Evolutionary conservation across 2,113 vertebrate genomes (phyloP).

Genomic region (Etia nguti): DNA sequence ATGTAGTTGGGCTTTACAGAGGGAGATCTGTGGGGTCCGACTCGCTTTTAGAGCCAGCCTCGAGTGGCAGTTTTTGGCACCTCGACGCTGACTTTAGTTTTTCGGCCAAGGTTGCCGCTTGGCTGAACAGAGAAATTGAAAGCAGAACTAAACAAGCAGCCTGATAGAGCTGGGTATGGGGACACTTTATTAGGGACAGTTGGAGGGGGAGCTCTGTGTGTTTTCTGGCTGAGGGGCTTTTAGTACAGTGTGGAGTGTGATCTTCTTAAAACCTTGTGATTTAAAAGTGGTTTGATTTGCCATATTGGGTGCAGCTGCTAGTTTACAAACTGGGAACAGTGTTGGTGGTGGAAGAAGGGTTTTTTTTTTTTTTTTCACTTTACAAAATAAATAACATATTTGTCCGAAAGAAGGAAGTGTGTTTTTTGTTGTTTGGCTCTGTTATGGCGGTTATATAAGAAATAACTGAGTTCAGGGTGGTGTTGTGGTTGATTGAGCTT

Average conservation of each 20-base stretch:
- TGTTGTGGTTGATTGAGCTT: not conserved
- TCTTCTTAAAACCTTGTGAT: not conserved
- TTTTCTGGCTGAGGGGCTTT: not conserved
- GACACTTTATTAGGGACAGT: not conserved
- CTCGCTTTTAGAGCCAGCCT: not conserved
- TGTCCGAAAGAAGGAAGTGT: not conserved
- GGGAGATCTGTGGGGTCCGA: not conserved
- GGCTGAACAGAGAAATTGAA: not conserved
- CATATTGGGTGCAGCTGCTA: not conserved
- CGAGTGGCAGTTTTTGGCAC: not conserved
- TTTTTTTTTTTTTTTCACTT: not conserved
- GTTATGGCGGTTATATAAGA: not conserved
- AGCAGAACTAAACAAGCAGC: not conserved
- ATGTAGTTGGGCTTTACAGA: not conserved
- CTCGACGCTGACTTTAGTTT: not conserved
- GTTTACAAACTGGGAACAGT: not conserved
- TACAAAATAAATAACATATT: not conserved
- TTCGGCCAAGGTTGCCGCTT: not conserved
- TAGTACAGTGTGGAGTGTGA: not conserved
- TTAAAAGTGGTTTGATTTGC: conserved; percentile 5
- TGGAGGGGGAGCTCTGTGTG: not conserved
- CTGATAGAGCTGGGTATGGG: not conserved
- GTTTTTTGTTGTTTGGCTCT: not conserved
- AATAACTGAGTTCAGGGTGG: not conserved
- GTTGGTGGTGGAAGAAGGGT: not conserved